Conservation (phyloP, 2,888 invertebrate species). For the Synergus gifuensis region DNA sequence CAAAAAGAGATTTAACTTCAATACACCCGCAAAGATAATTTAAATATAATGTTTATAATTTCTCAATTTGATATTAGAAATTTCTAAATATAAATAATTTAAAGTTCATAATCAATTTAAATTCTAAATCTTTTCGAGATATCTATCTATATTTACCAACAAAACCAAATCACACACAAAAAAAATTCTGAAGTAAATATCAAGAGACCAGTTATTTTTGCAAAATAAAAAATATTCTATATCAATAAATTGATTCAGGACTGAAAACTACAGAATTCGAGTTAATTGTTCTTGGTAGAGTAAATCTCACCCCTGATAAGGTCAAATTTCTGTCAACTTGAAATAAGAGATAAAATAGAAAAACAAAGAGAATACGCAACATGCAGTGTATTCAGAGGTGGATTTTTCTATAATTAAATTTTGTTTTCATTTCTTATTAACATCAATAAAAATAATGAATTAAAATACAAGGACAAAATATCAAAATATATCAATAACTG, state of each 20-base stretch:
- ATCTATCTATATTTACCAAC: no score
- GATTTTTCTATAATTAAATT: background rate
- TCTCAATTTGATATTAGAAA: no score
- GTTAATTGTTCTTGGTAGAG: background rate
- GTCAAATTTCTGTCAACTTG: conserved; percentile 8
- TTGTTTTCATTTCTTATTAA: background rate
- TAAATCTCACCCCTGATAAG: background rate
- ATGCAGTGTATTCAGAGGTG: background rate
- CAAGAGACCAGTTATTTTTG: background rate
- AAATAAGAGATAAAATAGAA: background rate
- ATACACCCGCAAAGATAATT: background rate
- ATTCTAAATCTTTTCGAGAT: no score
- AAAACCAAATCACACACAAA: background rate
- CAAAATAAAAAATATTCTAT: background rate
- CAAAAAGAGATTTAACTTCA: background rate
- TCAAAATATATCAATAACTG: background rate
- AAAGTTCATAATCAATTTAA: no score
- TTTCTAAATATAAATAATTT: no score
- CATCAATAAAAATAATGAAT: no score
- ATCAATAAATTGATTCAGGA: background rate
- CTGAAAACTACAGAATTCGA: background rate
- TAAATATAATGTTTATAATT: background rate
- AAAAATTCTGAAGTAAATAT: background rate
- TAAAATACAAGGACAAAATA: background rate
- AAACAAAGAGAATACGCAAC: background rate